phyloP scores from a whole-genome alignment of 1,140 invertebrate species.

The Dinothrombium tinctorium region DNA sequence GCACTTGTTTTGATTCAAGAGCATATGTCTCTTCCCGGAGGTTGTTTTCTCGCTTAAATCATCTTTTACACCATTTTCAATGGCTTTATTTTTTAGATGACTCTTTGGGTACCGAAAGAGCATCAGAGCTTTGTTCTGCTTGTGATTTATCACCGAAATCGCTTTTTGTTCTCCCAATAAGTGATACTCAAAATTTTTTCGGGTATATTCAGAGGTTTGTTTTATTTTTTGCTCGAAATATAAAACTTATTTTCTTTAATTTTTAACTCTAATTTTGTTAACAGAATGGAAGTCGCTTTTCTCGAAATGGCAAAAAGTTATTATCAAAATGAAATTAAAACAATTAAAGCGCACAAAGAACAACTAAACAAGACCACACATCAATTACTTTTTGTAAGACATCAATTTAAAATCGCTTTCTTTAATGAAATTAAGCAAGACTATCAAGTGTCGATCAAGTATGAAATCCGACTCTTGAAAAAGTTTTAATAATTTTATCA shows the following conservation, averaged over 20 bases:
- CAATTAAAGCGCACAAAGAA: slow-evolving; percentile 64
- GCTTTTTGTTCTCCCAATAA: slow-evolving; percentile 67
- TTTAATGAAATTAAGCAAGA: slow-evolving; percentile 81
- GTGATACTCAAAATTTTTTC: slow-evolving; percentile 28
- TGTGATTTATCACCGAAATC: slow-evolving; percentile 78
- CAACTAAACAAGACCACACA: slow-evolving; percentile 75
- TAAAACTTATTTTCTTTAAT: background rate
- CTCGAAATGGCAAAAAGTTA: slow-evolving; percentile 74
- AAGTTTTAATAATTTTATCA: slow-evolving; percentile 4
- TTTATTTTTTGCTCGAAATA: background rate
- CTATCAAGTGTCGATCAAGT: slow-evolving; percentile 62
- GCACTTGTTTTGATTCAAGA: slow-evolving; percentile 72
- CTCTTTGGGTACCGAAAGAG: slow-evolving; percentile 57
- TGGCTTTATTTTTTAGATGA: too few species aligned
- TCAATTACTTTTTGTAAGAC: slow-evolving; percentile 70
- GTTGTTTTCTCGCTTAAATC: too few species aligned
- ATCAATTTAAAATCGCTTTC: slow-evolving; percentile 95
- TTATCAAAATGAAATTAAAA: slow-evolving; percentile 65
- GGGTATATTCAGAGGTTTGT: slow-evolving; percentile 3
- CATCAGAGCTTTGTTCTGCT: slow-evolving; percentile 56
- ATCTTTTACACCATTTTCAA: too few species aligned
- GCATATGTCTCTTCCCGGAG: slow-evolving; percentile 33
- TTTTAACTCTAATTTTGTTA: background rate
- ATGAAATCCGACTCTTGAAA: slow-evolving; percentile 18
- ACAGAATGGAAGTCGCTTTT: slow-evolving; percentile 71